Base-by-base conservation (phyloP, 2,797 vertebrate species). In the Dromococcyx pavoninus region DNA sequence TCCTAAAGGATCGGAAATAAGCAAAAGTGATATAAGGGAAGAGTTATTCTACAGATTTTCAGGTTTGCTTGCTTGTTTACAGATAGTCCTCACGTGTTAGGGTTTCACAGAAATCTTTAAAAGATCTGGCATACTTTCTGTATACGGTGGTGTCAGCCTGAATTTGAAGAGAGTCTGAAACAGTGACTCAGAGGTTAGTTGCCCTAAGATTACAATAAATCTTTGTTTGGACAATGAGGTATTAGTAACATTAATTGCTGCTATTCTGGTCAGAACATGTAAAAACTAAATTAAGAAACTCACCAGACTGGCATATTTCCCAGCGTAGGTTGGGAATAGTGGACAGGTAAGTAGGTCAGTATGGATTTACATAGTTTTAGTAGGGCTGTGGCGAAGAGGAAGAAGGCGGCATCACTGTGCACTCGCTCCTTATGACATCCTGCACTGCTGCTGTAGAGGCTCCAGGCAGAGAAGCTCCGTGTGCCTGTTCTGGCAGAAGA, bases 401-500 rank as follows among this genome's bases (percentile, higher is more conserved):
- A 35, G 33, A 48, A 39, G 22, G 7, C 11, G 10, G 1, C 5
- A 5, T 64, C 4, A 6, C 60, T 3, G 5, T 22, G 15, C 27
- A 3, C 11, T 50, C 21, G 6, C 5, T 60, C 28, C 0, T 0
- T 35, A 33, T 58, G 30, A 25, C 66, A 62, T 62, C 39, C 37
- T 81, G 61, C 28, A 69, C n/a, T 46, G 64, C 35, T 81, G 11
- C 43, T 76, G 21, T 23, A 41, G 56, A 77, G 78, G 37, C 21
- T 30, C 24, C 3, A 9, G 25, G 39, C 58, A 51, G 50, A 86
- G 58, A 37, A 44, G 41, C 7, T 86, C 33, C 3, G 1, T n/a
- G 19, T 57, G 17, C 62, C 24, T n/a, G 2, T 62, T 66, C 33
- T 48, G 37, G 12, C 0, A 1, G 17, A 13, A 83, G 17, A n/a